Percentiles rank a stretch among this genome's conserved stretches.
These are phyloP conservation scores for Acleris emargana DNA, from an alignment of 2,888 invertebrate species.

Conservation along the genomic window DNA sequence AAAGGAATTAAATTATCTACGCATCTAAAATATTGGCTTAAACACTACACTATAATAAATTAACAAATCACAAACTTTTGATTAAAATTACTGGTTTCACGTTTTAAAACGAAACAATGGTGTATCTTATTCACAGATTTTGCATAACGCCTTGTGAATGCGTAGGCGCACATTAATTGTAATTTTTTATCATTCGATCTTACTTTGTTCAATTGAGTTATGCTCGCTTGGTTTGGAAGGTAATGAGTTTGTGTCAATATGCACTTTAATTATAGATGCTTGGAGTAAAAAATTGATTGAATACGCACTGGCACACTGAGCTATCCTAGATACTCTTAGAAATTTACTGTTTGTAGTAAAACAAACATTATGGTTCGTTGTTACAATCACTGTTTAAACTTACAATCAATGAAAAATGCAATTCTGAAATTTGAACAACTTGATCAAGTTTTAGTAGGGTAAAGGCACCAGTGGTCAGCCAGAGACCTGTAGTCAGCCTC, in stretches of 20 bases:
- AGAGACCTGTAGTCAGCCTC: too few relatives aligned
- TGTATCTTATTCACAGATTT: slow-evolving; percentile 29
- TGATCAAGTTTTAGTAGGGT: too few relatives aligned
- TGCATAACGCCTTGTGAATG: slow-evolving; percentile 34
- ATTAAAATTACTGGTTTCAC: slow-evolving; percentile 23
- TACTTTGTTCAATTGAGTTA: slow-evolving; percentile 30
- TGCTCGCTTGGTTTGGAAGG: slow-evolving; percentile 23
- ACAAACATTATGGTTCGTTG: not conserved
- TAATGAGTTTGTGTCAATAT: slow-evolving; percentile 28
- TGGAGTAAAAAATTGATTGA: slow-evolving; percentile 16
- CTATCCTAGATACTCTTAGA: not conserved
- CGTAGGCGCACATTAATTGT: slow-evolving; percentile 30
- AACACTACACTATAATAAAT: not conserved
- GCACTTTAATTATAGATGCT: slow-evolving; percentile 7
- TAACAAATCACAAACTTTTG: slow-evolving; percentile 10
- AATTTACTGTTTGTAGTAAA: too few relatives aligned
- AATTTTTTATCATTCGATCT: slow-evolving; percentile 29
- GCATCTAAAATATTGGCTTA: not conserved
- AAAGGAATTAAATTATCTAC: too few relatives aligned
- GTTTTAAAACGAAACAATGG: slow-evolving; percentile 25
- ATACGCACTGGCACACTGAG: not conserved
- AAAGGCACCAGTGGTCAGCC: too few relatives aligned
- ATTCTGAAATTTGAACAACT: too few relatives aligned
- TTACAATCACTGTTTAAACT: not conserved
- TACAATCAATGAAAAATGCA: too few relatives aligned